phyloP scores from a whole-genome alignment of 2,797 vertebrate genomes.

The Anas capensis region DNA sequence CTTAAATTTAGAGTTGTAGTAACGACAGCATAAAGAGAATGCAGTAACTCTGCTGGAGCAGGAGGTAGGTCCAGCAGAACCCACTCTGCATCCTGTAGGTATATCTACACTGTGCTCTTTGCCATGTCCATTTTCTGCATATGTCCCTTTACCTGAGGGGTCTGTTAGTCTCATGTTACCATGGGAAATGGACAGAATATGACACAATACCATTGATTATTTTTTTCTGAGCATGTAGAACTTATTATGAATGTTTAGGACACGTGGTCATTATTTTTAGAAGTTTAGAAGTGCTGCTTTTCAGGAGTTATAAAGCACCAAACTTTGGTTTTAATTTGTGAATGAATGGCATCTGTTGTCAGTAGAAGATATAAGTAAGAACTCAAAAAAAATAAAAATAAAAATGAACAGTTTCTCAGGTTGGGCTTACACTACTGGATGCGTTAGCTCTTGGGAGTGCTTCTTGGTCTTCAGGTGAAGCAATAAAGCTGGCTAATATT shows the following conservation, averaged over 20 bases:
- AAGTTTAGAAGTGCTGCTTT: not conserved
- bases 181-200: not conserved
- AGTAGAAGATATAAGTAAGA: not conserved
- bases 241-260: not conserved
- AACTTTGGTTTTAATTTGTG: not conserved
- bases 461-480: not conserved
- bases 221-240: not conserved
- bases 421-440: not conserved
- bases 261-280: not conserved
- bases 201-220: not conserved
- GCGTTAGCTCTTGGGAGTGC: not conserved
- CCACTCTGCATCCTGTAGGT: not conserved
- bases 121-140: rapidly evolving
- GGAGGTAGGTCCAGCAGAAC: not conserved
- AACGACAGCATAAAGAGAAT: not conserved
- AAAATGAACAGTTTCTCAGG: not conserved
- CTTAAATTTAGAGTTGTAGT: not conserved
- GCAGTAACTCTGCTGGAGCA: not conserved
- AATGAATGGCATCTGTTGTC: not conserved
- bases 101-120: not conserved
- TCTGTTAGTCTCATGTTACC: not conserved
- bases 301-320: not conserved
- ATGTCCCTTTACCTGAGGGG: not conserved
- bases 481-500: not conserved
- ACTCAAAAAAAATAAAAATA: not conserved